A percentile compares a stretch with the other conserved stretches of the same genome.
phyloP scores from a whole-genome alignment of 2,888 invertebrate species.

The Orthosia incerta region DNA sequence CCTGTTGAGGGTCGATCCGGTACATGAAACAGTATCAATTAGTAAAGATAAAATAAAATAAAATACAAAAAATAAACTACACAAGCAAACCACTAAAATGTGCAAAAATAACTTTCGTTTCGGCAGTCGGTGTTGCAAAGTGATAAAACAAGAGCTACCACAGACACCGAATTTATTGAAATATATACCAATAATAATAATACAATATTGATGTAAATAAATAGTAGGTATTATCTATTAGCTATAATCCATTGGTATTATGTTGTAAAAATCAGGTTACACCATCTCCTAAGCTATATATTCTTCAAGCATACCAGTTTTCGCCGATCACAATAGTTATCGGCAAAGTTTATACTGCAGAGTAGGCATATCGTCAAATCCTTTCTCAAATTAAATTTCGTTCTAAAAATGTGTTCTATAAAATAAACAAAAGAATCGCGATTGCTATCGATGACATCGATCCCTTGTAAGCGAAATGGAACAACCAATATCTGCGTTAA shows the following conservation, averaged over 20 bases:
- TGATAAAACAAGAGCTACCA: no score
- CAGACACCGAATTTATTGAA: no score
- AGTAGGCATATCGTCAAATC: conserved; percentile 9
- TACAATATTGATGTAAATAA: no score
- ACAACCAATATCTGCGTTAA: neutral
- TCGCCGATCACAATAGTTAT: conserved; percentile 21
- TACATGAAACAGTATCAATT: no score
- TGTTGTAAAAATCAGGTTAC: conserved; percentile 10
- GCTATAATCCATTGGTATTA: neutral
- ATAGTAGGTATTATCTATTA: no score
- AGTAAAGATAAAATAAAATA: no score
- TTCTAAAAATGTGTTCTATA: neutral
- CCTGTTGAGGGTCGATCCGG: no score
- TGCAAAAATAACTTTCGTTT: no score
- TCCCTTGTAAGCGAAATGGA: neutral
- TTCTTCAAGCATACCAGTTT: neutral
- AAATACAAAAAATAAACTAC: no score
- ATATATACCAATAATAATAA: no score
- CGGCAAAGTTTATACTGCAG: conserved; percentile 5
- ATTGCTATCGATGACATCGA: neutral
- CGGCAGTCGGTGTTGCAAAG: no score
- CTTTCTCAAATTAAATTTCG: neutral
- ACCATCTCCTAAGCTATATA: neutral
- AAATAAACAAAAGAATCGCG: neutral
- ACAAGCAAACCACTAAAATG: no score